A percentile compares a stretch with the other conserved stretches of the same genome.
phyloP scores from a whole-genome alignment of 2,113 vertebrate species.

The Malurus melanocephalus region DNA sequence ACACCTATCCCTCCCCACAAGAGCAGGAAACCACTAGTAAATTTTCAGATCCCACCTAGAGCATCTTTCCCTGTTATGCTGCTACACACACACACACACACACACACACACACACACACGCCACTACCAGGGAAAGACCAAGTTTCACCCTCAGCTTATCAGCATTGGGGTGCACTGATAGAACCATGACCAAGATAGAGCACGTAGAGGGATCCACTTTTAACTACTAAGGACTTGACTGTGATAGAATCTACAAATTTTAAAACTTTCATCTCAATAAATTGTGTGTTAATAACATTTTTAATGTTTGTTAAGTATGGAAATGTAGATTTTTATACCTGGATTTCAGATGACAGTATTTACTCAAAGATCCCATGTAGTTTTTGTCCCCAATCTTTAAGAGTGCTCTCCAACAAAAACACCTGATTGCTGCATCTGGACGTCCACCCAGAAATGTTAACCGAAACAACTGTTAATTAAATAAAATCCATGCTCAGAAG shows the following conservation, averaged over 20 bases:
- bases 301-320: background rate
- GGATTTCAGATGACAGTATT: background rate
- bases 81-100: rapidly evolving
- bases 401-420: background rate
- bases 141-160: background rate
- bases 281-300: rapidly evolving
- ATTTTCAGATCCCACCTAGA: background rate
- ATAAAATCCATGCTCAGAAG: background rate
- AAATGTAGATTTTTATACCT: background rate
- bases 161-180: rapidly evolving
- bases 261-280: background rate
- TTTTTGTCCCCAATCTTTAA: background rate
- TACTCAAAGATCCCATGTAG: background rate
- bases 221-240: background rate
- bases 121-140: background rate
- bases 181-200: rapidly evolving
- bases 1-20: background rate
- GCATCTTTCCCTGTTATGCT: background rate
- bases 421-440: background rate
- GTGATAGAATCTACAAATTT: background rate
- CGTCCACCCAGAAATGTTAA: background rate
- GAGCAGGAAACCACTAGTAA: rapidly evolving
- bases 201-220: rapidly evolving
- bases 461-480: background rate
- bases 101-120: rapidly evolving